Percentiles rank a stretch among this genome's conserved stretches.
Conservation (phyloP, 2,797 vertebrate genomes). For the Lindbergichthys nudifrons region DNA sequence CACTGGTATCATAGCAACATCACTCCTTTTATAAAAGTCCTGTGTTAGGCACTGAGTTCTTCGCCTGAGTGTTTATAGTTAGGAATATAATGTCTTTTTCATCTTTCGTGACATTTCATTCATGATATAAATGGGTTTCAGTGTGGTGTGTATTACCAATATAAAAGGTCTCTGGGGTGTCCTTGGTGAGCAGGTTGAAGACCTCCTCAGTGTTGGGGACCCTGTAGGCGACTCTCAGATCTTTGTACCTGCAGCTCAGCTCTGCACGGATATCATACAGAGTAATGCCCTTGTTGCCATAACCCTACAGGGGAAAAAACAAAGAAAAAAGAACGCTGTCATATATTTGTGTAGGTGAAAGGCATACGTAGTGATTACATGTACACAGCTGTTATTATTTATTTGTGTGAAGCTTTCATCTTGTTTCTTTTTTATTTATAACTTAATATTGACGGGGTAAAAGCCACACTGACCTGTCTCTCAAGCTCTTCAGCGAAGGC, state of each 20-base stretch:
- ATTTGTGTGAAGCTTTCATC: no score
- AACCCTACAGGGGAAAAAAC: constrained; percentile 84
- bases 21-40: not conserved
- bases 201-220: constrained; percentile 97
- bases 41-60: not conserved
- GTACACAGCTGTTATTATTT: no score
- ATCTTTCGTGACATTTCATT: not conserved
- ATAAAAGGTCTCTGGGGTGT: constrained; percentile 99
- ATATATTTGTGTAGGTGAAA: no score
- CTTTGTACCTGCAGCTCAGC: constrained; percentile 98
- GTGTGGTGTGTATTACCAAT: constrained; percentile 86
- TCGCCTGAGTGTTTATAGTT: not conserved
- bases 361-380: no score
- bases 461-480: constrained; percentile 88
- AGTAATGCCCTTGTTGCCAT: constrained; percentile 99
- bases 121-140: not conserved
- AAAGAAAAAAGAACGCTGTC: not conserved
- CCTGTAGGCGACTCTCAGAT: constrained; percentile 93
- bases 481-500: constrained; percentile 99
- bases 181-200: constrained; percentile 98
- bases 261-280: constrained; percentile 98
- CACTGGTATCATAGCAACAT: no score
- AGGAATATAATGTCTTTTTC: not conserved
- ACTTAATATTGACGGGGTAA: not conserved
- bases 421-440: no score